Evolutionary conservation across 2,888 invertebrate species (phyloP), one percentile per base, ranked within the genome.

Genomic region (Agrochola lota): DNA sequence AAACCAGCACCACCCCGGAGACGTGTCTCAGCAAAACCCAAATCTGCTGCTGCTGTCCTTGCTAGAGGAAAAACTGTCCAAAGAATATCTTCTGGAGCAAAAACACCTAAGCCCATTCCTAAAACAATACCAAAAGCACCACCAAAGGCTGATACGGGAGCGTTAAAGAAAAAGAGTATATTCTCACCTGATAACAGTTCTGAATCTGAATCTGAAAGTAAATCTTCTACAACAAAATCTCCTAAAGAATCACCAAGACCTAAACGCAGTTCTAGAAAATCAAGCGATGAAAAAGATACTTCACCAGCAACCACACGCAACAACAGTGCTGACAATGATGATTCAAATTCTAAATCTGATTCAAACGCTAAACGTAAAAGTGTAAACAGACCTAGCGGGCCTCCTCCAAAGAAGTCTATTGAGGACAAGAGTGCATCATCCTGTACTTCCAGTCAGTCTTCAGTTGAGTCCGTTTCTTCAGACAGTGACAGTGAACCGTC

Each of bases 111-210:
- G 80, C 93, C 94, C 1, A 89, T 92, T 35, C 87, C 94, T 2
- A 97, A 97, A 93, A 92, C 96, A 0, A 88, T 93, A 57, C 90
- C 93, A 35, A 97, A 97, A 90, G 88, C 95, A 1, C 85, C 94
- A 0, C 83, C 90, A 55, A 91, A 93, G 76, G 87, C 92, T 75
- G 93, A 94, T 76, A 85, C 92, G 4, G 92, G 93, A 66, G 91
- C 93, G 4, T 91, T 93, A 64, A 98, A 98, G 90, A 98, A 98
- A 92, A 98, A 98, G 91, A 98, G 98, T 90, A 98, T 98, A 90
- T 98, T 98, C 90, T 98, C 98, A 74, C 98, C 98, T 0, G 98
- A 98, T 87, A 98, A 98, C 90, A 96, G 95, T 92, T 94, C 97
- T 78, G 95, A 95, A 92, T 94, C 95, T 70, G 95, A 95, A 88